These are phyloP conservation scores for Neotoxoptera formosana DNA, from an alignment of 1,140 invertebrate genomes.

Conservation along the genomic window DNA sequence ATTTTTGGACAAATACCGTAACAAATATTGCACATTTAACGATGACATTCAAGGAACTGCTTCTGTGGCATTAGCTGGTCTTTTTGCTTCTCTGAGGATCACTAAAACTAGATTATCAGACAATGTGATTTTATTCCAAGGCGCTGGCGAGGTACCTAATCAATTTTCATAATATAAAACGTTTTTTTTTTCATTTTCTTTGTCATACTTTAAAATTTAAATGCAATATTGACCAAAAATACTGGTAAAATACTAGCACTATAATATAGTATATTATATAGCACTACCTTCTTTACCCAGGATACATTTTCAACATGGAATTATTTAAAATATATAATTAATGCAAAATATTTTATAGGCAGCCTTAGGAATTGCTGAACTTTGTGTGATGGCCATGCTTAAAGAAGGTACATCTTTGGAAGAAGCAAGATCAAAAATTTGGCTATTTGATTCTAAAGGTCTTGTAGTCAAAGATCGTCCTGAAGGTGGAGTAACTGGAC, in stretches of 20 bases:
- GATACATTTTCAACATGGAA: neutral
- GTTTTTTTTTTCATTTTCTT: neutral
- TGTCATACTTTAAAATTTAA: neutral
- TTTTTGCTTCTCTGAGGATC: slow-evolving; percentile 82
- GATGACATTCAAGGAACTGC: slow-evolving; percentile 95
- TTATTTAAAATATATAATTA: neutral
- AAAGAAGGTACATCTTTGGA: slow-evolving; percentile 76
- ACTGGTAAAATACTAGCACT: neutral
- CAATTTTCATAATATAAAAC: neutral
- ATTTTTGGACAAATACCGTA: slow-evolving; percentile 83
- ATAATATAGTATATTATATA: neutral
- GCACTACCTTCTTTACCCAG: neutral
- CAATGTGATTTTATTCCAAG: slow-evolving; percentile 89
- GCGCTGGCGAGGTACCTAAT: slow-evolving; percentile 80
- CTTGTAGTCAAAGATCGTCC: slow-evolving; percentile 81
- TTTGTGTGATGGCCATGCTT: slow-evolving; percentile 88
- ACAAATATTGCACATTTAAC: slow-evolving; percentile 92
- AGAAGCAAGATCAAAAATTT: slow-evolving; percentile 78
- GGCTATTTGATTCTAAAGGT: slow-evolving; percentile 76
- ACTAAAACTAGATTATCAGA: slow-evolving; percentile 80
- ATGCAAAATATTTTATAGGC: slow-evolving; percentile 67
- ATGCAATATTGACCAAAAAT: neutral
- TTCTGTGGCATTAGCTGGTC: slow-evolving; percentile 88
- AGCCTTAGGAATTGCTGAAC: slow-evolving; percentile 83
- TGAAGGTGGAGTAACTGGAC: slow-evolving; percentile 75